Base-by-base conservation (phyloP, 2,888 invertebrate species). In the Phlogophora meticulosa region DNA sequence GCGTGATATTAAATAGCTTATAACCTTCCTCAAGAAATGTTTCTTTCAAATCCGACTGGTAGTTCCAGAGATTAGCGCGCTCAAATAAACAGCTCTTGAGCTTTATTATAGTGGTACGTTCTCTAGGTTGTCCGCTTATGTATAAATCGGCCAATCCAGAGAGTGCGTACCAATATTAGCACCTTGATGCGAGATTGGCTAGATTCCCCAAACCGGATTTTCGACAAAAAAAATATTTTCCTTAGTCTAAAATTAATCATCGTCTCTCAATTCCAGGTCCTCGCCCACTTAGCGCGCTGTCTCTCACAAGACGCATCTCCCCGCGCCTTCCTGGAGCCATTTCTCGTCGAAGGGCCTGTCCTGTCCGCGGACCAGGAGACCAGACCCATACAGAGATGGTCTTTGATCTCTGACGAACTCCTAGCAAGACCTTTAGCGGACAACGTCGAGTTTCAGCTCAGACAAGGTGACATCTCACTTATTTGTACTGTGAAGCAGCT, bases 241-340 rank as follows among this genome's bases (percentile, higher is more conserved):
- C 28, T 28, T 28, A 28, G 28, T 28, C 28, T 28, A 28, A 28
- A 28, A n/a, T n/a, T 22, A 9, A 11, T 11, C 13, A 55, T 32
- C 24, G 10, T 36, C 2, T 52, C n/a, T 48, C 4, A 7, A 20
- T 81, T 80, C 1, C 88, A 95, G 95, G 95, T 99, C 63, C 94
- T 99, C 56, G 97, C 97, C 43, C 99, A 99, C 90, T 95, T 99
- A 79, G 98, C 99, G 0, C 97, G 97, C 79, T 99, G 99, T 90
- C 96, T 99, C 1, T 98, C 98, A 45, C 98, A 99, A 90, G 99
- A 99, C 93, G 96, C 99, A 59, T 98, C 99, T 1, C 99, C 99
- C 0, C 97, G 98, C 61, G 98, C 99, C 10, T 99, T 99, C 93
- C 96, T 99, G 0, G 99, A 99, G 89, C 98, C 98, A 3, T 99